Percentiles rank a stretch among this genome's conserved stretches.
phyloP scores from a whole-genome alignment of 2,888 invertebrate species.

The Germaria angustata region DNA sequence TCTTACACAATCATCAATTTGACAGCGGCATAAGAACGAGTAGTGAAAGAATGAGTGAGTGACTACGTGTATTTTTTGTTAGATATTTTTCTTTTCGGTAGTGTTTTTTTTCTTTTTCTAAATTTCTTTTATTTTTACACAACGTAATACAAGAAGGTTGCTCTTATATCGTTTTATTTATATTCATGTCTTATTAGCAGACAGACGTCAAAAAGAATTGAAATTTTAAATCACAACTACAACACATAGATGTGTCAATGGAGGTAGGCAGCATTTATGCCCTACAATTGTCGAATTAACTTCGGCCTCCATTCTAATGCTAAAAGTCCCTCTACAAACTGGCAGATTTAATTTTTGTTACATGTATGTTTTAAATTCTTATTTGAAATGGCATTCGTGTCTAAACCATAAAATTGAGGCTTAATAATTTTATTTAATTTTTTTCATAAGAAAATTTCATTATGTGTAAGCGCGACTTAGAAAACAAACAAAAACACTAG shows the following conservation, averaged over 20 bases:
- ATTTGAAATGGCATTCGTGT: no score
- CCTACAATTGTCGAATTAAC: neutral
- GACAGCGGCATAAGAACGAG: neutral
- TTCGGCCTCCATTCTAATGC: no score
- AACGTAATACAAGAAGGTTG: slow-evolving; percentile 59
- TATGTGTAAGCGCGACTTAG: no score
- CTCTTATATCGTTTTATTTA: slow-evolving; percentile 1
- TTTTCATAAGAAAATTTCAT: no score
- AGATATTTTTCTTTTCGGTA: no score
- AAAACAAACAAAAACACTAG: no score
- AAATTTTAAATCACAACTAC: slow-evolving; percentile 8
- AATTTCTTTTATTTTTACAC: slow-evolving; percentile 18
- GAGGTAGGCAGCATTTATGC: neutral
- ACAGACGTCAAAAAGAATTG: slow-evolving; percentile 35
- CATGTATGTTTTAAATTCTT: no score
- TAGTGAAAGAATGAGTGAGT: neutral
- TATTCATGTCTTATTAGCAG: slow-evolving; percentile 49
- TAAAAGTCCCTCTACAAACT: no score
- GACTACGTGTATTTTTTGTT: neutral
- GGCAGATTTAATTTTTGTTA: no score
- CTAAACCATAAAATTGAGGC: no score
- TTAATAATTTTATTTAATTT: no score
- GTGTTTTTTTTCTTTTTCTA: neutral
- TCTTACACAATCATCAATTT: slow-evolving; percentile 47
- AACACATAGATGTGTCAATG: neutral